These are phyloP conservation scores for Notiomystis cincta DNA, from an alignment of 2,113 vertebrate genomes.

Conservation along the genomic window DNA sequence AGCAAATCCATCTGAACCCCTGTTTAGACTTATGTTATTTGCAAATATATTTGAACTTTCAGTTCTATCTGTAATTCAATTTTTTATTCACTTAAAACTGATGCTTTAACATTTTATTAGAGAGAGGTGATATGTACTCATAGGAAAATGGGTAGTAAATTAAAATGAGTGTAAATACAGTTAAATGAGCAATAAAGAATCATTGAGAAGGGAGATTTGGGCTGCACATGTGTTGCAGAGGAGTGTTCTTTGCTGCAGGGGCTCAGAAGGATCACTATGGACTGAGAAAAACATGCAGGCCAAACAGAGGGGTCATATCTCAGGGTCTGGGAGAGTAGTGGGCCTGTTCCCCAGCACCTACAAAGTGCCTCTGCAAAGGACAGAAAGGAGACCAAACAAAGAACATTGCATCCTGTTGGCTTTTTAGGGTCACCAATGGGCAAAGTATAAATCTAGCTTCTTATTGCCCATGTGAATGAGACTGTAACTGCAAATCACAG, in stretches of 20 bases:
- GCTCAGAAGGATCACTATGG: not conserved
- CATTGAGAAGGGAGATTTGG: not conserved
- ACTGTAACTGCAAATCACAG: not conserved
- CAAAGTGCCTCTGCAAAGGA: not conserved
- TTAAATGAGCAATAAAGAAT: not conserved
- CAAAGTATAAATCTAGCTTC: not conserved
- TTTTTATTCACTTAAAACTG: not conserved
- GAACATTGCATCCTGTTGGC: not conserved
- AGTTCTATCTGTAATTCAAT: not conserved
- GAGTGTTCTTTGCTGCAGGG: not conserved
- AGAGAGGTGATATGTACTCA: not conserved
- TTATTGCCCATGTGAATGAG: not conserved
- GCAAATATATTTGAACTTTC: not conserved
- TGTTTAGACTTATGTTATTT: not conserved
- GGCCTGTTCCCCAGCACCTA: not conserved
- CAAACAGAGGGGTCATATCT: not conserved
- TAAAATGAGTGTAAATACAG: not conserved
- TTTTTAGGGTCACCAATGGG: not conserved
- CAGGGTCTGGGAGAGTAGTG: not conserved
- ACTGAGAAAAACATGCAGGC: not conserved
- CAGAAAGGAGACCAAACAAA: not conserved
- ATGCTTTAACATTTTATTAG: not conserved
- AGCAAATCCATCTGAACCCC: not conserved
- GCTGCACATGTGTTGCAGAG: not conserved
- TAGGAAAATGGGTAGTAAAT: not conserved